Conservation (phyloP, 2,888 invertebrate species). For the Perithous albicinctus region DNA sequence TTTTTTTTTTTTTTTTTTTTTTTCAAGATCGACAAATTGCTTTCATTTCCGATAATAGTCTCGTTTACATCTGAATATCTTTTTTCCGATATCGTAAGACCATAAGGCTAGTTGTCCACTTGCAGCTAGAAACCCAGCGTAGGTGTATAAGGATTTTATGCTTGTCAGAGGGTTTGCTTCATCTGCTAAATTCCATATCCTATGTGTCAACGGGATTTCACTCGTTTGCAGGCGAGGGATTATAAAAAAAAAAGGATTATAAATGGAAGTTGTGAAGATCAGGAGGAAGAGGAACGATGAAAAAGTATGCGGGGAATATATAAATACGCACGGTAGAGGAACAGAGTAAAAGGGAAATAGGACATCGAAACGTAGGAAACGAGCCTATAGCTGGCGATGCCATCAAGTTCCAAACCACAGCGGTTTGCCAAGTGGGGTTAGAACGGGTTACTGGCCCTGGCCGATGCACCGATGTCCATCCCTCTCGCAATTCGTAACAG, state of each 20-base stretch:
- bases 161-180: background rate
- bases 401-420: constrained; percentile 77
- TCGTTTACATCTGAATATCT: constrained; percentile 49
- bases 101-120: constrained; percentile 27
- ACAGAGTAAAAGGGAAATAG: constrained; percentile 26
- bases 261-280: constrained; percentile 19
- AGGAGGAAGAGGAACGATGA: constrained; percentile 23
- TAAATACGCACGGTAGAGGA: constrained; percentile 5
- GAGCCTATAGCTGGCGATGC: constrained; percentile 49
- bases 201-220: constrained; percentile 28
- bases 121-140: constrained; percentile 19
- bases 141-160: constrained; percentile 19
- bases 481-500: constrained; percentile 69
- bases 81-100: constrained; percentile 56
- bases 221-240: constrained; percentile 4
- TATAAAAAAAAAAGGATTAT: background rate
- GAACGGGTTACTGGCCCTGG: constrained; percentile 56
- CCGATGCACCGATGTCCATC: constrained; percentile 39
- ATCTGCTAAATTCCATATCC: constrained; percentile 24
- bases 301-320: constrained; percentile 23
- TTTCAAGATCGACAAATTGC: constrained; percentile 38
- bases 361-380: constrained; percentile 15
- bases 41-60: constrained; percentile 60
- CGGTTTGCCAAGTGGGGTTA: constrained; percentile 78
- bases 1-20: constrained; percentile 30